Conservation (phyloP, 35 echinoderm and acorn worm species). For the Nesometra sesokonis region DNA sequence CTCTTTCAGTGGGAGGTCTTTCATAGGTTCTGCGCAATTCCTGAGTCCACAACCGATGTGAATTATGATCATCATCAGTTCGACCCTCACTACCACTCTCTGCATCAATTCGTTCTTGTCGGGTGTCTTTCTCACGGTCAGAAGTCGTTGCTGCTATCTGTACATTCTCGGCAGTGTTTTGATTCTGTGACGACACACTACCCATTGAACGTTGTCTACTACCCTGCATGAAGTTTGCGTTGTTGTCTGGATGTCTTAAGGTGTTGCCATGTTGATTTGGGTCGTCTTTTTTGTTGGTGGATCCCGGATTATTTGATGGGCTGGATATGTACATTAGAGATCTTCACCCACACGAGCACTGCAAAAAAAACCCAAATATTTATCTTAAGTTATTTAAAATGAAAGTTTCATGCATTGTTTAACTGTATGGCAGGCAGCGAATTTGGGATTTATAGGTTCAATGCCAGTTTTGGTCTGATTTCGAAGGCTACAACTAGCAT, state of each 20-base stretch:
- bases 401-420: no score
- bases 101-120: background rate
- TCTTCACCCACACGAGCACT: background rate
- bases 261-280: background rate
- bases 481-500: no score
- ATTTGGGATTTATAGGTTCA: no score
- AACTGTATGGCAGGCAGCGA: no score
- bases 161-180: background rate
- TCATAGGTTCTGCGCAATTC: background rate
- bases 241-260: background rate
- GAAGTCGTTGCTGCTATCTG: background rate
- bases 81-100: background rate
- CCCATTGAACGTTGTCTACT: background rate
- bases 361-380: no score
- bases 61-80: background rate
- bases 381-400: no score
- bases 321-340: background rate
- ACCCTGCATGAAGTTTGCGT: background rate
- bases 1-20: background rate
- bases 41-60: background rate
- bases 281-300: background rate
- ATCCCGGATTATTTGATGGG: background rate
- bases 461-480: no score
- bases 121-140: background rate
- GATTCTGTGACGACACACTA: background rate